Conservation (phyloP, 2,113 vertebrate species). For the Barnardius zonarius region DNA sequence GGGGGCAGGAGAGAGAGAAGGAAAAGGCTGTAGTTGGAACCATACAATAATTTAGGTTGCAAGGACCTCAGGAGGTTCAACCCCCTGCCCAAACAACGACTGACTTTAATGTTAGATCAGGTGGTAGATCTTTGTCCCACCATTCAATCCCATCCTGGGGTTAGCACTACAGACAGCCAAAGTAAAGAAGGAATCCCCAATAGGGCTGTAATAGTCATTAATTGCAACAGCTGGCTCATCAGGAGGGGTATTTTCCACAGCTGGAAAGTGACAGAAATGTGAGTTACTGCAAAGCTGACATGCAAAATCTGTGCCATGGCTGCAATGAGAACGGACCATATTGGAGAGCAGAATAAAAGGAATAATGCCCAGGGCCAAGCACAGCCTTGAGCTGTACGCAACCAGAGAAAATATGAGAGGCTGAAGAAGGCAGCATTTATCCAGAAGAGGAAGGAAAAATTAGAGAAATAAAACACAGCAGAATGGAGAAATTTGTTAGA, state of each 20-base stretch:
- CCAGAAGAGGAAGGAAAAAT: neutral
- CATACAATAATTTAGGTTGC: neutral
- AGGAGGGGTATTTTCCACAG: neutral
- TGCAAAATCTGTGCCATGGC: neutral
- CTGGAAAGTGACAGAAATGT: neutral
- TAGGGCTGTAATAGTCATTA: neutral
- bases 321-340: neutral
- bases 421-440: neutral
- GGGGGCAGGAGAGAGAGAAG: neutral
- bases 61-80: neutral
- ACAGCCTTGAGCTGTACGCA: neutral
- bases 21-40: neutral
- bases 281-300: neutral
- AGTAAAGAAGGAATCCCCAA: neutral
- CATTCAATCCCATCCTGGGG: neutral
- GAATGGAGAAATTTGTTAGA: constrained; percentile 13
- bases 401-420: neutral
- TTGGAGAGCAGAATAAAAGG: neutral
- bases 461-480: neutral
- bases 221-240: neutral
- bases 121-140: accelerated
- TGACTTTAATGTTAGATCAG: neutral
- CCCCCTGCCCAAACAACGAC: neutral
- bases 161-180: neutral
- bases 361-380: accelerated